Evolutionary conservation across 2,888 invertebrate genomes (phyloP).

Genomic region (Sarcophaga carnaria): DNA sequence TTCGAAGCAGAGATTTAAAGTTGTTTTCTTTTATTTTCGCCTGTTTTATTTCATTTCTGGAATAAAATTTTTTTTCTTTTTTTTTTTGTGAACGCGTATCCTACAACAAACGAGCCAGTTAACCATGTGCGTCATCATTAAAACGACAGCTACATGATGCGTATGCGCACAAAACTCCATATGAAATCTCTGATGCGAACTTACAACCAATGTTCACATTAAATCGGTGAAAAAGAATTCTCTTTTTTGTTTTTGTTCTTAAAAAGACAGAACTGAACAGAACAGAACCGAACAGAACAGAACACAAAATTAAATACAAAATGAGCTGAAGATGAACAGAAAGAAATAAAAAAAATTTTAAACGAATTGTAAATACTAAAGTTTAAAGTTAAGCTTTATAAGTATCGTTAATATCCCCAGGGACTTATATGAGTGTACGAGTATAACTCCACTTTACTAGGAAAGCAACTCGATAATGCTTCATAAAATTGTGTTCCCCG

Average conservation of each 20-base stretch:
- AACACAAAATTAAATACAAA: constrained; percentile 44
- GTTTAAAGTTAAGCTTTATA: constrained; percentile 67
- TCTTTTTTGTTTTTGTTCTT: neutral
- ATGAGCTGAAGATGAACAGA: neutral
- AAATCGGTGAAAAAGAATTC: constrained; percentile 37
- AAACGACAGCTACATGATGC: constrained; percentile 70
- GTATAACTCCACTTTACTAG: constrained; percentile 50
- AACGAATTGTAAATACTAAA: constrained; percentile 56
- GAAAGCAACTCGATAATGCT: constrained; percentile 13
- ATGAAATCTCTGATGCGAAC: constrained; percentile 54
- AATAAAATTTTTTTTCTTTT: constrained; percentile 1
- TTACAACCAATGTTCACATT: constrained; percentile 67
- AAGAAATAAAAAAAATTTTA: constrained; percentile 33
- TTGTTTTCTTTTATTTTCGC: neutral
- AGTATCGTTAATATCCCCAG: constrained; percentile 69
- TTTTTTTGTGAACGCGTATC: constrained; percentile 8
- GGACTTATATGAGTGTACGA: constrained; percentile 45
- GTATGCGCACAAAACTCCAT: constrained; percentile 68
- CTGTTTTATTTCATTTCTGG: no score
- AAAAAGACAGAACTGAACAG: neutral
- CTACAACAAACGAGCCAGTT: constrained; percentile 57
- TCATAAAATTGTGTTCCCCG: neutral
- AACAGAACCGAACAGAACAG: neutral
- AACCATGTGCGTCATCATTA: constrained; percentile 69
- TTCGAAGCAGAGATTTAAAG: neutral